Conservation (phyloP, 2,797 vertebrate species). For the Cyclura pinguis region DNA sequence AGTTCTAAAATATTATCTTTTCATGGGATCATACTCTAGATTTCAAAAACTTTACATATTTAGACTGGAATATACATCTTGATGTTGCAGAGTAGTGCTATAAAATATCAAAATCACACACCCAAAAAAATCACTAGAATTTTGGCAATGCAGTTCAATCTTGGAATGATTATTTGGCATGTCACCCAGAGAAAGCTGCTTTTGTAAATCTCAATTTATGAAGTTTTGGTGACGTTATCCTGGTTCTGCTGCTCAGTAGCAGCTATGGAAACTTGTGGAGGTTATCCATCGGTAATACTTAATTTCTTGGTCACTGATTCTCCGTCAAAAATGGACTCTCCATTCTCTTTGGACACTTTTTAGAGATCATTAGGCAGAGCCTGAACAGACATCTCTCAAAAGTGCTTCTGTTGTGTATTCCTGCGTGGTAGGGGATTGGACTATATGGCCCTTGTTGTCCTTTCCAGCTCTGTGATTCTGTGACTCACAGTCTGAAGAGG, state of each 20-base stretch:
- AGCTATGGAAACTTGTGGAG: too few relatives aligned
- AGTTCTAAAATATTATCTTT: neutral
- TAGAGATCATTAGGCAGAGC: too few relatives aligned
- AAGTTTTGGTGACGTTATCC: neutral
- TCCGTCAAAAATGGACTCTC: too few relatives aligned
- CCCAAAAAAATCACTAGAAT: neutral
- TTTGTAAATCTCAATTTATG: neutral
- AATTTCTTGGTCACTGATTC: neutral
- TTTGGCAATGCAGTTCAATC: neutral
- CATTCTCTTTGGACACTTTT: too few relatives aligned
- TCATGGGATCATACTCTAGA: neutral
- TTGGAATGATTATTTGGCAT: neutral
- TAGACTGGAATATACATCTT: constrained; percentile 44
- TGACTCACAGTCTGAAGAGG: neutral
- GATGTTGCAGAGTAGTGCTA: constrained; percentile 26
- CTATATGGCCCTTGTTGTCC: too few relatives aligned
- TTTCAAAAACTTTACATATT: neutral
- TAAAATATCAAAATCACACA: constrained; percentile 24
- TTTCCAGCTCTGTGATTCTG: too few relatives aligned
- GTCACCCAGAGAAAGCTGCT: neutral
- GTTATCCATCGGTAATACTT: neutral
- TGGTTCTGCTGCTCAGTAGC: neutral
- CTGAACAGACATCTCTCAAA: too few relatives aligned
- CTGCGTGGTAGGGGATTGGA: too few relatives aligned
- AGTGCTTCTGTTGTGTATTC: too few relatives aligned